Conservation (phyloP, 2,888 invertebrate species). For the Eupithecia tripunctaria region DNA sequence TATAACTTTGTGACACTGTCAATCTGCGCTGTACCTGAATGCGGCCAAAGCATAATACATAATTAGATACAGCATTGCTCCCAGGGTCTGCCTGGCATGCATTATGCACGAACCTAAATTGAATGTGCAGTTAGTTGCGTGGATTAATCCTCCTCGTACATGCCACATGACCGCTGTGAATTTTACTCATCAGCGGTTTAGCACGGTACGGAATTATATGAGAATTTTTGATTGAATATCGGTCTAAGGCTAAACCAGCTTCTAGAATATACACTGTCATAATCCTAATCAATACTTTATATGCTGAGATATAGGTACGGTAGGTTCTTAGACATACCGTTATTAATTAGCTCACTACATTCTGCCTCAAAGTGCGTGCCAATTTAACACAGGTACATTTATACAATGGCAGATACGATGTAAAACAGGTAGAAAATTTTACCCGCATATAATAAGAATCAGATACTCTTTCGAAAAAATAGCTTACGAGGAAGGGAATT, state of each 20-base stretch:
- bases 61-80: conserved; percentile 82
- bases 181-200: conserved; percentile 51
- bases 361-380: too few relatives aligned
- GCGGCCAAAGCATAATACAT: conserved; percentile 70
- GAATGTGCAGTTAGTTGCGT: conserved; percentile 78
- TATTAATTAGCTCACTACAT: too few relatives aligned
- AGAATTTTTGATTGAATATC: conserved; percentile 26
- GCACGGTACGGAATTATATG: conserved; percentile 18
- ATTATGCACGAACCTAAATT: conserved; percentile 81
- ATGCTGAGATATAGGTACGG: too few relatives aligned
- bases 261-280: background rate
- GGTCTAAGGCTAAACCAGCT: background rate
- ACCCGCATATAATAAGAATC: too few relatives aligned
- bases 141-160: conserved; percentile 61
- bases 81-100: conserved; percentile 68
- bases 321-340: too few relatives aligned
- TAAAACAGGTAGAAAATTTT: too few relatives aligned
- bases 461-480: too few relatives aligned
- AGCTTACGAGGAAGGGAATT: too few relatives aligned
- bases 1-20: conserved; percentile 3
- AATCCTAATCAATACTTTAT: too few relatives aligned
- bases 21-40: conserved; percentile 22
- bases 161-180: conserved; percentile 49
- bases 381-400: too few relatives aligned
- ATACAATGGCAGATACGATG: too few relatives aligned